Base-by-base conservation (phyloP, 2,888 invertebrate genomes). In the Cryptocephalus primarius region DNA sequence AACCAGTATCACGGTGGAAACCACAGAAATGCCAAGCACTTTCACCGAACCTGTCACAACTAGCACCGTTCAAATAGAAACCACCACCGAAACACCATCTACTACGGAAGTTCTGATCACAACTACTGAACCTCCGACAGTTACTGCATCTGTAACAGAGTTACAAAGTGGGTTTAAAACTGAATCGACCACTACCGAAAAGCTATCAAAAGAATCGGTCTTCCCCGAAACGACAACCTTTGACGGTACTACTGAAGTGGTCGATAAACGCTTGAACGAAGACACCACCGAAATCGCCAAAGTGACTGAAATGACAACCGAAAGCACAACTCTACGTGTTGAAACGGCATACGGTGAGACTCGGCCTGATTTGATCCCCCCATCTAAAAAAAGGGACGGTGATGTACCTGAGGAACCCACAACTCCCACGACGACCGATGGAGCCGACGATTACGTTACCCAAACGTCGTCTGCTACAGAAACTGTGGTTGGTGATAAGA, bases 391-490 rank as follows among this genome's bases (percentile, higher is more conserved):
- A 22, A 22, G 22, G 22, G 6, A 22, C 22, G 22, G 22, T 6
- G 40, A 40, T 4, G 31, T 10, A n/a, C n/a, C 40, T 12, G 40
- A 40, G 13, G 40, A 40, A 12, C 40, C 40, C 10, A 12, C 12
- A 4, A 31, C 22, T n/a, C 22, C 11, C 12, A n/a, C 13, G 4
- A 40, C 40, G 1, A 31, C 31, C 6, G 40, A 22, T n/a, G 31
- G 13, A 40, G 10, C 10, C 40, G 11, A 40, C 40, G n/a, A 31
- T 40, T 12, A 40, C 40, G 2, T 22, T 22, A 11, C 31, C 40
- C 22, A 22, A 40, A 46, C 52, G 8, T 47, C 76, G 69, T 45
- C 72, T 69, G 49, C 72, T 67, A 54, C 56, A 13, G 58, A 42
- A 13, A n/a, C 10, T 32, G 58, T 67, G 63, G 32, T 69, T 66